Percentiles rank a stretch among this genome's conserved stretches.
Conservation (phyloP, 2,797 vertebrate species). For the Mormyrus hasselquistii region DNA sequence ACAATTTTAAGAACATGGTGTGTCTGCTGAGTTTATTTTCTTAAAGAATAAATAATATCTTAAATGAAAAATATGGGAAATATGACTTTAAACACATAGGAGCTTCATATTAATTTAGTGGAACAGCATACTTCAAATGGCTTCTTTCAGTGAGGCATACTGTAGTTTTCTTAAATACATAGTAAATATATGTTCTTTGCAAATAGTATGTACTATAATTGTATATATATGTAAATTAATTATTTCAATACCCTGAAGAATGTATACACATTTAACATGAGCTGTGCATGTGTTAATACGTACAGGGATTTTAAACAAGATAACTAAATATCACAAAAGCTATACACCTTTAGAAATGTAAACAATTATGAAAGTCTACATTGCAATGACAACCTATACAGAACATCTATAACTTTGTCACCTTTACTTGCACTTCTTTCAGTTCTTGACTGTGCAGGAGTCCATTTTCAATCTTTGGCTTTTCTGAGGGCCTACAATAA, state of each 20-base stretch:
- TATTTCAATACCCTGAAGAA: not conserved
- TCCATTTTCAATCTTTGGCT: conserved; percentile 25
- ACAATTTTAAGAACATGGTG: not conserved
- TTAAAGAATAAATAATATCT: not conserved
- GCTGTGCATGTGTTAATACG: not conserved
- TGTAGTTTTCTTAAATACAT: not conserved
- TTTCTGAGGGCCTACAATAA: conserved; percentile 43
- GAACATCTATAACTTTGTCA: conserved; percentile 42
- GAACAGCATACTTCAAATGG: not conserved
- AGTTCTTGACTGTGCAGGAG: conserved; percentile 5
- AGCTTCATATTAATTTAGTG: not conserved
- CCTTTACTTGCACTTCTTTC: conserved; percentile 20
- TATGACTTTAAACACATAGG: not conserved
- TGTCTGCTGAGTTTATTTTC: not conserved
- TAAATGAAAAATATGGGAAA: not conserved
- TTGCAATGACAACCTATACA: not conserved
- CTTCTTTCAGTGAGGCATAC: not conserved
- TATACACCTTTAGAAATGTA: not conserved
- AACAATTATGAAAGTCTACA: not conserved
- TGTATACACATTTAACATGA: not conserved
- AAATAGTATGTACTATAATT: not conserved
- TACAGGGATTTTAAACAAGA: not conserved
- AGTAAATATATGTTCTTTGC: not conserved
- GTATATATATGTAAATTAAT: not conserved
- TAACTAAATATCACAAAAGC: not conserved